A percentile compares a stretch with the other conserved stretches of the same genome.
These are phyloP conservation scores for Nomada flava DNA, from an alignment of 2,888 invertebrate genomes.

Conservation along the genomic window DNA sequence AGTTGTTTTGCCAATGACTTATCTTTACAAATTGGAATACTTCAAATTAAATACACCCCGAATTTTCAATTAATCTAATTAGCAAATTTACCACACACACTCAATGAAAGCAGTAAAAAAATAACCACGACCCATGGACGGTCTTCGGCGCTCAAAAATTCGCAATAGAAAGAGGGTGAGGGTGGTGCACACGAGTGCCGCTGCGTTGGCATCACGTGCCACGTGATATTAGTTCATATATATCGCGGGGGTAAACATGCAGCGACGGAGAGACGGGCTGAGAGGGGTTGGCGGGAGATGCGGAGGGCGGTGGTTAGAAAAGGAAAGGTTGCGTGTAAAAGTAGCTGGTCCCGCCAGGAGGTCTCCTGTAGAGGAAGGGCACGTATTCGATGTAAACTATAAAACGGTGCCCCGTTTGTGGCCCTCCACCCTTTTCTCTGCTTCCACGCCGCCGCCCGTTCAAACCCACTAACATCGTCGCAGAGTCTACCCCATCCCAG, in stretches of 20 bases:
- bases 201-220: conserved; percentile 75
- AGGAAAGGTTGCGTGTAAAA: conserved; percentile 57
- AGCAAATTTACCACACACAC: background rate
- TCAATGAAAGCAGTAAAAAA: background rate
- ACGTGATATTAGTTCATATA: conserved; percentile 82
- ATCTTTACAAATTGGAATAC: no score
- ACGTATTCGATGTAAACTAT: conserved; percentile 82
- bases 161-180: conserved; percentile 10
- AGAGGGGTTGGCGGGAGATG: background rate
- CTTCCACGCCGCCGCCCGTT: conserved; percentile 10
- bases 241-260: conserved; percentile 77
- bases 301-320: conserved; percentile 1
- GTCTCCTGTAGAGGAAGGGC: conserved; percentile 50
- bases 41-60: no score
- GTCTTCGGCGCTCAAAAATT: conserved; percentile 49
- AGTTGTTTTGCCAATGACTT: no score
- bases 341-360: conserved; percentile 57
- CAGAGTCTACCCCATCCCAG: conserved; percentile 47
- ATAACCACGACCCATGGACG: conserved; percentile 35
- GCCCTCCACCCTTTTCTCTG: conserved; percentile 20
- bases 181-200: conserved; percentile 49
- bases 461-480: conserved; percentile 58
- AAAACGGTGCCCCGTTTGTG: conserved; percentile 65
- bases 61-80: background rate
- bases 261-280: conserved; percentile 55